phyloP scores from a whole-genome alignment of 2,113 vertebrate species.

The Zosterops hypoxanthus region DNA sequence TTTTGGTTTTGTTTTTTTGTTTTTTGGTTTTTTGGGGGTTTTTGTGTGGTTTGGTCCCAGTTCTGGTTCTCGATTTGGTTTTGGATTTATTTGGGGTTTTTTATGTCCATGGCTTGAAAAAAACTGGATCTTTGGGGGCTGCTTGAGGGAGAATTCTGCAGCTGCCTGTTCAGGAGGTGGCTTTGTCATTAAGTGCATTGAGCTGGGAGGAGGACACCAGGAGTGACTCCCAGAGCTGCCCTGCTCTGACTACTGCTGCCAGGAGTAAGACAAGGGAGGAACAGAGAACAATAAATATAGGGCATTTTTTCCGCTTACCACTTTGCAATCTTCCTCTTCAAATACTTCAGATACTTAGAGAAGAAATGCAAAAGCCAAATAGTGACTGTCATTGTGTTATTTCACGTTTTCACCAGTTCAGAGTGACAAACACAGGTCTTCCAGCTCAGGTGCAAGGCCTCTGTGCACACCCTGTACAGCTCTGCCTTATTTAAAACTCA shows the following conservation, averaged over 20 bases:
- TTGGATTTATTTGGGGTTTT: neutral
- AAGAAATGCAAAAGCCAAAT: neutral
- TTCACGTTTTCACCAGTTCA: neutral
- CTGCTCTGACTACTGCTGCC: neutral
- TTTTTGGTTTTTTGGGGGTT: too few species aligned
- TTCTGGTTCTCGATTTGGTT: neutral
- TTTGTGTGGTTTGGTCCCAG: neutral
- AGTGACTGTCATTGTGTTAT: neutral
- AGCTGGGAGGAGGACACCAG: neutral
- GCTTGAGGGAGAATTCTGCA: neutral
- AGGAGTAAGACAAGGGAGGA: neutral
- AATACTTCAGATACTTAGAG: neutral
- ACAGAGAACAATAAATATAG: neutral
- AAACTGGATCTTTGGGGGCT: neutral
- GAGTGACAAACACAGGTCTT: neutral
- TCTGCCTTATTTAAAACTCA: neutral
- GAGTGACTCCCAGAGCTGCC: neutral
- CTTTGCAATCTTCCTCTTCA: neutral
- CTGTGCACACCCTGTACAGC: neutral
- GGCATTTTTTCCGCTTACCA: neutral
- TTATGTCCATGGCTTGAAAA: neutral
- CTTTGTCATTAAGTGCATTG: neutral
- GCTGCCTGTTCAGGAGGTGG: neutral
- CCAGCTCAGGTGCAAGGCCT: accelerated
- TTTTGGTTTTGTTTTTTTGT: too few species aligned